These are phyloP conservation scores for Drosophila ananassae DNA, from an alignment of 1,140 invertebrate species.

Conservation along the genomic window DNA sequence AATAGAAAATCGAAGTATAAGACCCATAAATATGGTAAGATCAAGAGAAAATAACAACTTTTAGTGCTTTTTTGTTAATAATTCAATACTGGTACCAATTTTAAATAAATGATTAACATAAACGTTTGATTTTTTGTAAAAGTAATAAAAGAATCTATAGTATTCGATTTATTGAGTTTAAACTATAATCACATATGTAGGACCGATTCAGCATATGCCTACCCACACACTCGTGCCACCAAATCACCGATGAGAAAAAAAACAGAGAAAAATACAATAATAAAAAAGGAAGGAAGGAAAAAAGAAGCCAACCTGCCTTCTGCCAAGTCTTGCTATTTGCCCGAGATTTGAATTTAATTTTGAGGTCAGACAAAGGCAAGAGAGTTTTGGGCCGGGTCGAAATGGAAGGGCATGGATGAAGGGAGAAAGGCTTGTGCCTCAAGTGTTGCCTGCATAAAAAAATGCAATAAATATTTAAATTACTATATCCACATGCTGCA, in stretches of 20 bases:
- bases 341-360: slow-evolving; percentile 82
- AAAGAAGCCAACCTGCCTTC: slow-evolving; percentile 11
- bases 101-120: too few species aligned
- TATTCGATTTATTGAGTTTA: neutral
- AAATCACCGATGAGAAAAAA: slow-evolving; percentile 44
- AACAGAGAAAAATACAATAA: slow-evolving; percentile 12
- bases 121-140: too few species aligned
- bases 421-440: slow-evolving; percentile 36
- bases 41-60: too few species aligned
- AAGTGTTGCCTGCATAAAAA: slow-evolving; percentile 72
- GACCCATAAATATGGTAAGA: too few species aligned
- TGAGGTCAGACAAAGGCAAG: slow-evolving; percentile 65
- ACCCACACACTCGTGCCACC: slow-evolving; percentile 47
- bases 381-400: slow-evolving; percentile 1
- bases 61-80: too few species aligned
- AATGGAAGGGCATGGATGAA: neutral
- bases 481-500: slow-evolving; percentile 73
- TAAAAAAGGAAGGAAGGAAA: neutral
- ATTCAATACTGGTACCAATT: too few species aligned
- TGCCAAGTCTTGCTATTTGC: slow-evolving; percentile 64
- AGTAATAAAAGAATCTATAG: too few species aligned
- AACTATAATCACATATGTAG: neutral
- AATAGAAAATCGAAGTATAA: too few species aligned
- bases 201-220: neutral
- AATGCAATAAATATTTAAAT: slow-evolving; percentile 82